A percentile compares a stretch with the other conserved stretches of the same genome.
Evolutionary conservation across 2,888 invertebrate genomes (phyloP).

Genomic region (Theodoxus fluviatilis): DNA sequence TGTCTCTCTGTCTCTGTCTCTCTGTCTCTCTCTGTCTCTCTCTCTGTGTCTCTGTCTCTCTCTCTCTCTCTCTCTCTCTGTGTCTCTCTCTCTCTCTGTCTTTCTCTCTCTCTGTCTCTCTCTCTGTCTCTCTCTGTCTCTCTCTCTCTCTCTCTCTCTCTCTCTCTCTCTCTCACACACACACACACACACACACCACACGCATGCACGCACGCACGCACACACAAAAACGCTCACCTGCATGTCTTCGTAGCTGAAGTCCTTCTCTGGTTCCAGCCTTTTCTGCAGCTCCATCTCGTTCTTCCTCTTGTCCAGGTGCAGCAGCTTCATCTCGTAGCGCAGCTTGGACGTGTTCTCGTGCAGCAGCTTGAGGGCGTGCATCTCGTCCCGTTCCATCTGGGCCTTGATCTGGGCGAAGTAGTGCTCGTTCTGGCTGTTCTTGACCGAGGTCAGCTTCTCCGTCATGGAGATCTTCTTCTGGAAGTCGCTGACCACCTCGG

Average conservation of each 20-base stretch:
- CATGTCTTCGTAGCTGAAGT: constrained; percentile 53
- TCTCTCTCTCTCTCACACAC: too few species aligned
- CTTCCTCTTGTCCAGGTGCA: constrained; percentile 52
- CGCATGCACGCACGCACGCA: too few species aligned
- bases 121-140: too few species aligned
- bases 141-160: too few species aligned
- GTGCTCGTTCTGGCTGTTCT: constrained; percentile 57
- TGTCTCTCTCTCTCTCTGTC: too few species aligned
- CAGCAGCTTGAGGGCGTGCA: constrained; percentile 41
- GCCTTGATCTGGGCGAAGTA: constrained; percentile 40
- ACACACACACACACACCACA: too few species aligned
- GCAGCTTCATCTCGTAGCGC: constrained; percentile 50
- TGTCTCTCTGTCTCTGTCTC: too few species aligned
- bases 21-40: too few species aligned
- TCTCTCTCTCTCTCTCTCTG: too few species aligned
- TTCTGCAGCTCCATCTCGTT: constrained; percentile 49
- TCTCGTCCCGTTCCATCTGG: constrained; percentile 45
- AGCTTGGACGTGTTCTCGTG: constrained; percentile 48
- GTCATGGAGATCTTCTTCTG: constrained; percentile 45
- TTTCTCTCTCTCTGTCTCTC: too few species aligned
- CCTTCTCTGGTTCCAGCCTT: constrained; percentile 46
- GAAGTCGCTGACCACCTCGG: constrained; percentile 42
- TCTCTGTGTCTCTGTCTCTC: too few species aligned
- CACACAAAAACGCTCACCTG: too few species aligned
- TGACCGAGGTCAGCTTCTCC: constrained; percentile 55